Evolutionary conservation across 2,888 invertebrate species (phyloP), one percentile per base, ranked within the genome.

Genomic region (Pilophorus perplexus): DNA sequence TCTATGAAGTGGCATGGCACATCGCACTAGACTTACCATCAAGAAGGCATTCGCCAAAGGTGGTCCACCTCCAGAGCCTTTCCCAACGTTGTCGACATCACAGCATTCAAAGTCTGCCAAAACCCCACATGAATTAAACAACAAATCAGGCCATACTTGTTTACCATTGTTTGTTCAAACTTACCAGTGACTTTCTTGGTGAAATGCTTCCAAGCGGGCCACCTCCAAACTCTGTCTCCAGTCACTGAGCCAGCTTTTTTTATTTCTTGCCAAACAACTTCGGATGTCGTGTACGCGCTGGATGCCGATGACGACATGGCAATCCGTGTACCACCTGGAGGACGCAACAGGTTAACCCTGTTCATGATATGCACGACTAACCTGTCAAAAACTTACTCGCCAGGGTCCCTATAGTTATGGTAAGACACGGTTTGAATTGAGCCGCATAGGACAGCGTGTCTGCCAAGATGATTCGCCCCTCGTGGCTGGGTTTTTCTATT

Each of bases 401-500:
- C 16, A 69, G 55, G 1, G 66, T 68, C 25, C 67, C 69, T 12
- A 69, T 42, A 12, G 67, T 66, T 8, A 68, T 48, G 5, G 52
- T 59, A 10, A 69, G 60, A 27, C 69, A 69, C 3, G 69, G 69
- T 16, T 69, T 67, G 28, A 55, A 66, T 3, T 66, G 42, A 2
- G 60, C 64, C 16, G 64, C 50, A 23, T 50, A 68, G 1, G 66
- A 20, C 3, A 79, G 68, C 2, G 77, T 77, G 67, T 76, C 76
- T 0, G 76, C 77, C 52, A 79, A 66, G 10, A 76, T 71, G 18
- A 79, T 69, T 28, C 78, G 72, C 2, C 79, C 79, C 70, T 79
- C 85, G 74, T 83, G 83, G 74, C 76, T 75, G 69, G 83, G 77
- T 76, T 83, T 79, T 77, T 84, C 81, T 42, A 85, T 79, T 78